Evolutionary conservation across 2,888 invertebrate species (phyloP).

Genomic region (Geotrupes spiniger): DNA sequence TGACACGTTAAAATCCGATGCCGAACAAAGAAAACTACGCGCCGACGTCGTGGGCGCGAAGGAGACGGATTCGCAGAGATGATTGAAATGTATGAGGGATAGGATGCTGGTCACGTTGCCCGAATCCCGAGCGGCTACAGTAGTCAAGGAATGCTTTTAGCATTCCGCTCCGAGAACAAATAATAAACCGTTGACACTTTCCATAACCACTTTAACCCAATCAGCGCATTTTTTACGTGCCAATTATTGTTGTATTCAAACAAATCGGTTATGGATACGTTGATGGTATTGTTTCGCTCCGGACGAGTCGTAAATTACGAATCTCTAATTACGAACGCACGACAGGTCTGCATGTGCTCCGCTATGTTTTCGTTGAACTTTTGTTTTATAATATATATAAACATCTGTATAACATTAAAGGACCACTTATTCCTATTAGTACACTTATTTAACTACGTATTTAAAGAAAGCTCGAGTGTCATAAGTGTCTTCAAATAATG

Average conservation of each 20-base stretch:
- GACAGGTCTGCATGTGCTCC: too few species aligned
- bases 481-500: too few species aligned
- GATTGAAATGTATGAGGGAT: slow-evolving; percentile 41
- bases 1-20: slow-evolving; percentile 3
- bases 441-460: too few species aligned
- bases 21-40: not conserved
- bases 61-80: slow-evolving; percentile 25
- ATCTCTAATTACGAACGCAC: too few species aligned
- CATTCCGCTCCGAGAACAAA: slow-evolving; percentile 45
- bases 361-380: too few species aligned
- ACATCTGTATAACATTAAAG: too few species aligned
- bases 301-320: not conserved
- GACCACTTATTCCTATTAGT: too few species aligned
- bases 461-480: too few species aligned
- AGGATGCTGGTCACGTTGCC: slow-evolving; percentile 41
- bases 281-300: too few species aligned
- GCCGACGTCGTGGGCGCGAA: slow-evolving; percentile 4
- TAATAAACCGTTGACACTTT: slow-evolving; percentile 47
- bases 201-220: slow-evolving; percentile 40
- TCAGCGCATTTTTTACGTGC: slow-evolving; percentile 30
- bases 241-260: slow-evolving; percentile 28
- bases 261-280: not conserved
- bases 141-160: slow-evolving; percentile 46
- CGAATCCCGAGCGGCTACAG: slow-evolving; percentile 39
- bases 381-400: too few species aligned